phyloP scores from a whole-genome alignment of 92 coral and sea anemone genomes.

The Siderastrea radians region DNA sequence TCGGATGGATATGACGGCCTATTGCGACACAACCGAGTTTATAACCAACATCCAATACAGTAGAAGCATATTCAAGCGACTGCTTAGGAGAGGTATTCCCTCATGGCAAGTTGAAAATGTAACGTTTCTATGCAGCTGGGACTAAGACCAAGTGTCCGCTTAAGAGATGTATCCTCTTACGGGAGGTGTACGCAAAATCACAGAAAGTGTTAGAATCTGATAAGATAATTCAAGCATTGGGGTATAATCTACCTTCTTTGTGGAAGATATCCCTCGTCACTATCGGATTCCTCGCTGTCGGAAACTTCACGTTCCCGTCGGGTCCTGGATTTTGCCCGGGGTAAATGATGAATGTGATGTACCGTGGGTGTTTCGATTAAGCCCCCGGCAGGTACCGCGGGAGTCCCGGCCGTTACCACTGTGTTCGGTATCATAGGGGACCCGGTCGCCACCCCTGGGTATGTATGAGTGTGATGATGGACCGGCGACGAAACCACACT shows the following conservation, averaged over 20 bases:
- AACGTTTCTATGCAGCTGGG: too few species aligned
- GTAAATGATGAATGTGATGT: slow-evolving; percentile 89
- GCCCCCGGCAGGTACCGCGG: slow-evolving; percentile 53
- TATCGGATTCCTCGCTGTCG: slow-evolving; percentile 74
- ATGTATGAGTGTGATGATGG: slow-evolving; percentile 93
- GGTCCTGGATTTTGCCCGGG: slow-evolving; percentile 68
- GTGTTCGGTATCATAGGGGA: slow-evolving; percentile 45
- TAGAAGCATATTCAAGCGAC: too few species aligned
- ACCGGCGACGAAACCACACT: slow-evolving; percentile 73
- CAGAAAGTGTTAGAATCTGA: too few species aligned
- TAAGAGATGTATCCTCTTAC: too few species aligned
- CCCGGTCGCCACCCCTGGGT: slow-evolving; percentile 79
- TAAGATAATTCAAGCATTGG: background rate
- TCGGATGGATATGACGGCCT: too few species aligned
- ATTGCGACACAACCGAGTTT: too few species aligned
- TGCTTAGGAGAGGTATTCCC: too few species aligned
- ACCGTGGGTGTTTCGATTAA: slow-evolving; percentile 72
- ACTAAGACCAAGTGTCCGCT: too few species aligned
- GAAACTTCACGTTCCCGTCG: slow-evolving; percentile 56
- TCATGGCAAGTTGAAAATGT: too few species aligned
- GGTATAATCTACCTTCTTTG: slow-evolving; percentile 7
- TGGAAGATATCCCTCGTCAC: slow-evolving; percentile 77
- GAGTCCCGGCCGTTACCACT: slow-evolving; percentile 41
- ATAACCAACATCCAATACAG: too few species aligned
- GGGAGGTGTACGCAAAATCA: too few species aligned